These are phyloP conservation scores for Tor tambroides DNA, from an alignment of 2,113 vertebrate species.

Conservation along the genomic window DNA sequence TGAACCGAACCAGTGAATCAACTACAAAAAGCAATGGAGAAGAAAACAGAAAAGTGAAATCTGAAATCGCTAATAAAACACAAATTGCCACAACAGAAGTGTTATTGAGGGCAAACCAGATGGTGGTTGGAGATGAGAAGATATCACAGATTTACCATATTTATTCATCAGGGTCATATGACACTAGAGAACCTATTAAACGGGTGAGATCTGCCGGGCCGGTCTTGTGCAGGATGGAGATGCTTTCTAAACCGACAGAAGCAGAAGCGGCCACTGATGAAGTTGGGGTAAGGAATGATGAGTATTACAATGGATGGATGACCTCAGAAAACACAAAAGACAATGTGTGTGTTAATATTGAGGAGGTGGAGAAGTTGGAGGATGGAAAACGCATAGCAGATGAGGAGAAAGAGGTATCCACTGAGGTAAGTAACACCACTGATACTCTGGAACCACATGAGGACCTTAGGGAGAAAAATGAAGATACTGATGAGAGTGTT, in stretches of 20 bases:
- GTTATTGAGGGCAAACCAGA: slow-evolving; percentile 13
- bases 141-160: slow-evolving; percentile 52
- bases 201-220: slow-evolving; percentile 74
- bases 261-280: background rate
- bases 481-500: background rate
- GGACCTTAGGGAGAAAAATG: background rate
- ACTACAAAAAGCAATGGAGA: background rate
- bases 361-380: background rate
- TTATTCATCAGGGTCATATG: background rate
- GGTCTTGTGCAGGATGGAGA: slow-evolving; percentile 59
- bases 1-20: background rate
- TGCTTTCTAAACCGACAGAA: slow-evolving; percentile 21
- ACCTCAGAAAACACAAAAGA: background rate
- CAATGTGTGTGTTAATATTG: background rate
- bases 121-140: slow-evolving; percentile 2
- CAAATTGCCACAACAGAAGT: background rate
- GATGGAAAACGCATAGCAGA: background rate
- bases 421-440: background rate
- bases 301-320: slow-evolving; percentile 1
- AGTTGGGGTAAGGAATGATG: background rate
- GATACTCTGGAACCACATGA: background rate
- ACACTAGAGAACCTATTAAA: fast-evolving
- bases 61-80: background rate
- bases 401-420: background rate
- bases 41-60: background rate